Evolutionary conservation across 2,888 invertebrate genomes (phyloP), one percentile per base, ranked within the genome.

Genomic region (Geotrupes spiniger): DNA sequence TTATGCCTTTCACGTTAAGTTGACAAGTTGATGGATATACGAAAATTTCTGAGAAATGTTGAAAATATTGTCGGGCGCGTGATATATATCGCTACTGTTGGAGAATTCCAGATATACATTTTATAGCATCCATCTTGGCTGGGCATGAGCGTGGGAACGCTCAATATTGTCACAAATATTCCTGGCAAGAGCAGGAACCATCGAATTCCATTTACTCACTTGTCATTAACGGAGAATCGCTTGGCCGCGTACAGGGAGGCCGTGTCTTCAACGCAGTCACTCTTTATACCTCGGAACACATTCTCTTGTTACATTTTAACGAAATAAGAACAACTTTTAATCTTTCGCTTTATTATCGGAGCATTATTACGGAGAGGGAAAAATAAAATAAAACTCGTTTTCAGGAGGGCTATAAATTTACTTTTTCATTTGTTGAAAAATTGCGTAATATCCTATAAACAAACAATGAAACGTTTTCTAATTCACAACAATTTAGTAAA

Each of bases 121-220:
- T 54, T 52, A 51, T 49, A 49, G 53, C 52, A 54, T 58, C 51
- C 56, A 56, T 58, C 55, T 58, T 52, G 52, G 52, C 51, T 27
- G 46, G 42, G 43, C 55, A 49, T 46, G 63, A 80, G 78, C 69
- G 79, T 78, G 73, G 80, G 79, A 62, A 79, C 78, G 70, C 75
- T 63, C 76, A 78, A 70, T 80, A 80, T 72, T 80, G 79, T 70
- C 69, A 69, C 68, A 68, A 66, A 67, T 66, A 68, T 68, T 66
- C 65, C 59, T 63, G 44, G 44, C 36, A 12, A 44, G 49, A 42
- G 49, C 46, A 63, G 64, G 54, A 56, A 64, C 65, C 68, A 69
- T 66, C 69, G 63, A 63, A 70, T 70, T 68, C 66, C 66, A 65
- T 64, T 59, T 61, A 62, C 56, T 60, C 65, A 64, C 57, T 60